Conservation (phyloP, 1,140 invertebrate species). For the Dendroctonus ponderosae region DNA sequence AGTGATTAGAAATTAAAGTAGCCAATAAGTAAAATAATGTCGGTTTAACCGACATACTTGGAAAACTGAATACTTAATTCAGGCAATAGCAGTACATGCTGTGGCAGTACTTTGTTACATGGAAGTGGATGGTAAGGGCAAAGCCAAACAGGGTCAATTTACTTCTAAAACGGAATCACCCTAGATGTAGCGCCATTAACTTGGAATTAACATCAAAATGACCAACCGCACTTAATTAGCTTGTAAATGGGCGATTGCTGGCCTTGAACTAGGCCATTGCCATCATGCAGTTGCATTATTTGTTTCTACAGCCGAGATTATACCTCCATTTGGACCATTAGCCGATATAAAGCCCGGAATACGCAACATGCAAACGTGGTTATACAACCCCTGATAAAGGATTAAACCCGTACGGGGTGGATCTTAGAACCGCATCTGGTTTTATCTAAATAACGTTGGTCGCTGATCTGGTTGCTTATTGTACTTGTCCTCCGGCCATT, state of each 20-base stretch:
- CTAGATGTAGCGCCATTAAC: too few relatives aligned
- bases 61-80: too few relatives aligned
- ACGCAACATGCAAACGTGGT: constrained; percentile 24
- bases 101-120: too few relatives aligned
- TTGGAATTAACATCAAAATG: too few relatives aligned
- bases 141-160: too few relatives aligned
- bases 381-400: constrained; percentile 32
- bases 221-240: too few relatives aligned
- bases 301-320: constrained; percentile 16
- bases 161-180: too few relatives aligned
- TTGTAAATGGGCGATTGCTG: background rate
- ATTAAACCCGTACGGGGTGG: constrained; percentile 25
- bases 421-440: constrained; percentile 35
- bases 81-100: too few relatives aligned
- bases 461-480: constrained; percentile 30
- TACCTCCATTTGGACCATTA: constrained; percentile 23
- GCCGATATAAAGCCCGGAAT: constrained; percentile 31
- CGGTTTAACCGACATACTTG: too few relatives aligned
- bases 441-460: constrained; percentile 33
- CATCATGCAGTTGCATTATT: constrained; percentile 7
- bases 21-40: too few relatives aligned
- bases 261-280: background rate
- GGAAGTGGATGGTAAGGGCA: too few relatives aligned
- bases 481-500: constrained; percentile 34
- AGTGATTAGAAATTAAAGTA: too few relatives aligned